Conservation (phyloP, 2,888 invertebrate genomes). For the Leptinotarsa tumamoca region DNA sequence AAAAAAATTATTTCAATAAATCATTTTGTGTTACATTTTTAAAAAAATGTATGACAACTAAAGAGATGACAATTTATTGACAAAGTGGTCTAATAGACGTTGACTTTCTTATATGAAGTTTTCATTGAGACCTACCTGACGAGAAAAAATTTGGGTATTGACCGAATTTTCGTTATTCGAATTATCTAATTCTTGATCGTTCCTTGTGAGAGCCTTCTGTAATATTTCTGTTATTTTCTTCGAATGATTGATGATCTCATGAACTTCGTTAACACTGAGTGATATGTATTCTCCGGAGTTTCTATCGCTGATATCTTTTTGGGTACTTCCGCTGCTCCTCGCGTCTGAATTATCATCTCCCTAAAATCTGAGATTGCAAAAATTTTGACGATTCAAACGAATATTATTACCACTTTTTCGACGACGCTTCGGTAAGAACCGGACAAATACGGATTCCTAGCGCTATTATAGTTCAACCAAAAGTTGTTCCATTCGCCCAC, state of each 20-base stretch:
- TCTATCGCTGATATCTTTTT: conserved; percentile 61
- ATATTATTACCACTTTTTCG: conserved; percentile 33
- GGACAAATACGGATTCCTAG: conserved; percentile 60
- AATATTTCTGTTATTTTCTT: conserved; percentile 64
- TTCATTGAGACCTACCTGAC: conserved; percentile 48
- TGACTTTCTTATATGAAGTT: not conserved
- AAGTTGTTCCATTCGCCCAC: conserved; percentile 67
- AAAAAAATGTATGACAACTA: no score
- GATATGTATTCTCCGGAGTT: conserved; percentile 54
- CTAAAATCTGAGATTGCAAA: conserved; percentile 30
- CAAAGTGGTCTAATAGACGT: no score
- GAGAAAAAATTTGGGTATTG: conserved; percentile 59
- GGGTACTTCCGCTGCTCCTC: conserved; percentile 63
- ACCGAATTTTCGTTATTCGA: conserved; percentile 59
- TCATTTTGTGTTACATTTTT: no score
- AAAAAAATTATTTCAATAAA: no score
- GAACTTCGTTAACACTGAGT: conserved; percentile 61
- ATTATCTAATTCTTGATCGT: conserved; percentile 57
- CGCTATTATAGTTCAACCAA: conserved; percentile 66
- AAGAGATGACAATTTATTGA: no score
- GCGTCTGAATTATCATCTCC: conserved; percentile 62
- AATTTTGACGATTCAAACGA: not conserved
- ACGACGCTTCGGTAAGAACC: conserved; percentile 57
- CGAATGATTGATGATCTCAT: conserved; percentile 62
- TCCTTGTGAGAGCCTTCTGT: conserved; percentile 61